Evolutionary conservation across 1,140 invertebrate species (phyloP).

Genomic region (Mylabris phalerata): DNA sequence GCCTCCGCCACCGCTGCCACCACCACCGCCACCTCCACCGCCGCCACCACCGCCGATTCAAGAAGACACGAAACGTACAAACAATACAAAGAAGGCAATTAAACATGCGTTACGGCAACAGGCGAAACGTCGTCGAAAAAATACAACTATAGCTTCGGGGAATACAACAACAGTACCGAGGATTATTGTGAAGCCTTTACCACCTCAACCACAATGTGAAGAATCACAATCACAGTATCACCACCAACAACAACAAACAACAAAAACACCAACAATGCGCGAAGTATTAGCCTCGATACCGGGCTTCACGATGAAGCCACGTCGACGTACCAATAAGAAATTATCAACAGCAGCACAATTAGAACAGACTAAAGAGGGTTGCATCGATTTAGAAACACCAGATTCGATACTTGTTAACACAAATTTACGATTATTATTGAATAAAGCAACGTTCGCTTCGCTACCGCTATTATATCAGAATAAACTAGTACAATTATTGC

Average conservation of each 20-base stretch:
- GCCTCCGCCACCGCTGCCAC: not conserved
- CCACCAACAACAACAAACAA: conserved; percentile 8
- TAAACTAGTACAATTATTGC: conserved; percentile 84
- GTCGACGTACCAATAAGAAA: conserved; percentile 72
- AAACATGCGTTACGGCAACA: conserved; percentile 70
- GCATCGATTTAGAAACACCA: conserved; percentile 93
- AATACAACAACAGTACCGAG: conserved; percentile 55
- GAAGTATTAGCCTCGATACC: conserved; percentile 84
- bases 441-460: conserved; percentile 83
- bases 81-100: conserved; percentile 48
- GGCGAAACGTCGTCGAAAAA: conserved; percentile 69
- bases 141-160: conserved; percentile 63
- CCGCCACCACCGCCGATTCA: not conserved
- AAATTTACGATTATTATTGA: conserved; percentile 79
- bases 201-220: conserved; percentile 48
- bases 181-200: conserved; percentile 63
- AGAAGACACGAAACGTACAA: not conserved
- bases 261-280: conserved; percentile 60
- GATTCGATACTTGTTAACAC: conserved; percentile 91
- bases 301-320: conserved; percentile 76
- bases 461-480: conserved; percentile 86
- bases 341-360: conserved; percentile 85
- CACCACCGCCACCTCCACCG: not conserved
- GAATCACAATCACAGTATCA: not conserved
- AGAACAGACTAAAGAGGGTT: conserved; percentile 85